Base-by-base conservation (phyloP, 2,797 vertebrate species). In the Amblyopsis hoosieri region DNA sequence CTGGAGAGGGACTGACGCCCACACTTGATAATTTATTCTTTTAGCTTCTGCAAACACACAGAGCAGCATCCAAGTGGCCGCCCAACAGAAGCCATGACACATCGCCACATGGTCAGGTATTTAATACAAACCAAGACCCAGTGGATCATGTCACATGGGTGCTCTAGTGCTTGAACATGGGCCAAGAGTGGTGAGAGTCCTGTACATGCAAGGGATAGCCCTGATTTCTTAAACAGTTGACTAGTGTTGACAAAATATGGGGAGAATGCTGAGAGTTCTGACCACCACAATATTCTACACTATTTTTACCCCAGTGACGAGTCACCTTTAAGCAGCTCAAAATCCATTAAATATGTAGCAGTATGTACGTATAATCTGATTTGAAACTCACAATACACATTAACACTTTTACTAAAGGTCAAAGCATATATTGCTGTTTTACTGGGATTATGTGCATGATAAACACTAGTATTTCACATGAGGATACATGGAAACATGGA, bases 1-100 rank as follows among this genome's bases (percentile, higher is more conserved):
- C 66, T 64, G 72, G 63, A 47, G 64, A 74, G 66, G 70, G 82
- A 80, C 65, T 17, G 73, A 86, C 87, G 87, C 91, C 91, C 91
- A 92, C 91, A 87, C 88, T 48, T 78, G 89, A 76, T 91, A 93
- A 93, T 93, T 90, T 91, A 93, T 93, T 91, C 91, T 82, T 81
- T 80, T 82, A 83, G 82, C 85, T 84, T 83, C 81, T 85, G 86
- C 74, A 91, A 91, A 90, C 87, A 89, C 74, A 72, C 75, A 63
- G 76, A 84, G 75, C 71, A 62, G 75, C 64, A 29, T 86, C 83
- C 87, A 85, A 90, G 88, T 88, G 89, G 87, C 86, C 87, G 84
- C 83, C 78, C 78, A 75, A 78, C 91, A 92, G 91, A 91, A 92
- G 91, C 90, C 90, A 79, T 93, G 91, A 93, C 92, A 91, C 90